Evolutionary conservation across 2,113 vertebrate genomes (phyloP).

Genomic region (Gymnocephalus cernua): DNA sequence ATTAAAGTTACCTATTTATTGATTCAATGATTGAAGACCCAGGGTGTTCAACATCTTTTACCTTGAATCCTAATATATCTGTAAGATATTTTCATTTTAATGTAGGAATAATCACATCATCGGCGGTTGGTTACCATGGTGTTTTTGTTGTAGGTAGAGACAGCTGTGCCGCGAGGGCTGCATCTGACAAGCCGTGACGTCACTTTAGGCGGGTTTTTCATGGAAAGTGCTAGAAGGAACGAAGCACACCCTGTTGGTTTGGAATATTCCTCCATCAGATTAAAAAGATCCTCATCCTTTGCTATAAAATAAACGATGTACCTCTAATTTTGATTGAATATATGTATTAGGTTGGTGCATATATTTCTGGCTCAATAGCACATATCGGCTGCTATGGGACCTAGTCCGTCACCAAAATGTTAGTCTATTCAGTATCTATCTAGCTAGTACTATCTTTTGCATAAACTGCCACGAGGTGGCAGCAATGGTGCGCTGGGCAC

Average conservation of each 20-base stretch:
- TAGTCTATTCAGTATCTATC: not conserved
- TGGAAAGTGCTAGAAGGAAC: conserved; percentile 87
- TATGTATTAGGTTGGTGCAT: not conserved
- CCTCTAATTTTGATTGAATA: rapidly evolving
- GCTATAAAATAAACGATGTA: not conserved
- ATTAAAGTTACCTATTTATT: not conserved
- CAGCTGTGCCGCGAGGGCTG: conserved; percentile 66
- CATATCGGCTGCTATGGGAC: not conserved
- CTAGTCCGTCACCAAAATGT: not conserved
- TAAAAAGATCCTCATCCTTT: conserved; percentile 57
- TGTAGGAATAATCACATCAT: not conserved
- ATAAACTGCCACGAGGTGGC: conserved; percentile 52
- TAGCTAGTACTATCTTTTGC: not conserved
- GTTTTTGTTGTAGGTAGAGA: conserved; percentile 39
- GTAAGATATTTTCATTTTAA: not conserved
- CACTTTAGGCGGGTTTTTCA: conserved; percentile 79
- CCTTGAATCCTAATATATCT: not conserved
- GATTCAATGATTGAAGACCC: not conserved
- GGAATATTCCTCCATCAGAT: conserved; percentile 72
- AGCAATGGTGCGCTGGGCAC: not conserved
- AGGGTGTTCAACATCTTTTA: not conserved
- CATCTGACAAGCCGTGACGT: conserved; percentile 79
- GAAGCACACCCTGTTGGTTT: conserved; percentile 61
- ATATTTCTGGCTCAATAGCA: not conserved
- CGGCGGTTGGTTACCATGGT: conserved; percentile 52